These are phyloP conservation scores for Drosophila peninsularis DNA, from an alignment of 2,888 invertebrate genomes.

Conservation along the genomic window DNA sequence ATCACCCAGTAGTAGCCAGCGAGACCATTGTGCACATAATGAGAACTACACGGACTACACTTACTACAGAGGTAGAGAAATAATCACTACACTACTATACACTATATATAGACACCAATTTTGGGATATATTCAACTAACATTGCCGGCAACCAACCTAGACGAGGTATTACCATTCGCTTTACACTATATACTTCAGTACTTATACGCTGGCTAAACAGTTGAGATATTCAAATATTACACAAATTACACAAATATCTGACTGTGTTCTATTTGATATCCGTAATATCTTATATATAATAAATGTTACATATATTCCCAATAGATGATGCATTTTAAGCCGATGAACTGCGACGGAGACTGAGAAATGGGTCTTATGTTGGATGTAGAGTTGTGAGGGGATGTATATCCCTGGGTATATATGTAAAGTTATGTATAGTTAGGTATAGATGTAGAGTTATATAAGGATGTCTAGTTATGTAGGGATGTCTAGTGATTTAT, in stretches of 20 bases:
- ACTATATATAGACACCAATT: too few species aligned
- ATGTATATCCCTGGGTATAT: neutral
- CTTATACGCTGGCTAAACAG: too few species aligned
- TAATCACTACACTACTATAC: too few species aligned
- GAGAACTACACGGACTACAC: too few species aligned
- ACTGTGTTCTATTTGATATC: neutral
- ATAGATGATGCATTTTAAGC: too few species aligned
- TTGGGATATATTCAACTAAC: neutral
- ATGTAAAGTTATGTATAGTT: neutral
- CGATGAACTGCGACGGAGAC: too few species aligned
- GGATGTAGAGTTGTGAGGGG: neutral
- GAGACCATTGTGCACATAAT: neutral
- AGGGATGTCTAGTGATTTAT: neutral
- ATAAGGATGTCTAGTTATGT: neutral
- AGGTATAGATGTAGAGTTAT: neutral
- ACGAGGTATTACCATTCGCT: neutral
- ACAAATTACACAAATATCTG: neutral
- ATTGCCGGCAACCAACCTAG: neutral
- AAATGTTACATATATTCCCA: neutral
- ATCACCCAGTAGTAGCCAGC: neutral
- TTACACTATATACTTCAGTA: too few species aligned
- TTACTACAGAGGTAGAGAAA: too few species aligned
- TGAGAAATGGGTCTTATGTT: neutral
- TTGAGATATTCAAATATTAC: too few species aligned
- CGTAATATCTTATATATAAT: neutral